Evolutionary conservation across 2,888 invertebrate genomes (phyloP).

Genomic region (Caenorhabditis panamensis): DNA sequence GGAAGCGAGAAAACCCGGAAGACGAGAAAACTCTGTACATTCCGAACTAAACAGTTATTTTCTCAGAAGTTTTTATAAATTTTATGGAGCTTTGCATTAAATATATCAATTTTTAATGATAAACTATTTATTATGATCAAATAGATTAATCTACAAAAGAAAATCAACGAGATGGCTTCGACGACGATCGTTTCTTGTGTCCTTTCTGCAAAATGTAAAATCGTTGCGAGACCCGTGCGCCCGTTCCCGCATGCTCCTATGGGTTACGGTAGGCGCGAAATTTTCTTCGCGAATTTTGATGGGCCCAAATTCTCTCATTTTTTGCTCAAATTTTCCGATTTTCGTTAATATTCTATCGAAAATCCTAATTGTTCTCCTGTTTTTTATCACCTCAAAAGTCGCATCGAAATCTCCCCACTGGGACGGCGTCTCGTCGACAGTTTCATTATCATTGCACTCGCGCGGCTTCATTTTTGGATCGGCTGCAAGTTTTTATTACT

Average conservation of each 20-base stretch:
- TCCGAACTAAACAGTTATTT: too few relatives aligned
- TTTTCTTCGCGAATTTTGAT: not conserved
- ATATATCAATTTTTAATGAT: too few relatives aligned
- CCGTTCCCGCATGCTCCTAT: not conserved
- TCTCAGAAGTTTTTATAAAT: not conserved
- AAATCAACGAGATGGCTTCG: not conserved
- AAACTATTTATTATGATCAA: too few relatives aligned
- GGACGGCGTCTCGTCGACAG: slow-evolving; percentile 35
- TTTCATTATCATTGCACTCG: slow-evolving; percentile 38
- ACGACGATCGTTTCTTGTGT: slow-evolving; percentile 10
- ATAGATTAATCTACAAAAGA: too few relatives aligned
- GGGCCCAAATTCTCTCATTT: not conserved
- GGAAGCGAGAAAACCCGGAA: slow-evolving; percentile 19
- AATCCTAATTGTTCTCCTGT: too few relatives aligned
- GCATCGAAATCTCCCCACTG: slow-evolving; percentile 38
- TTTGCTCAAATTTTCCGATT: not conserved
- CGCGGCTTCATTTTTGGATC: slow-evolving; percentile 38
- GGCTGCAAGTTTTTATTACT: slow-evolving; percentile 18
- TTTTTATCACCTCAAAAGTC: not conserved
- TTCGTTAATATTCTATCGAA: too few relatives aligned
- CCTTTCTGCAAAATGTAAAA: slow-evolving; percentile 3
- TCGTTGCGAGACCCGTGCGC: slow-evolving; percentile 21
- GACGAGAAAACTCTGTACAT: slow-evolving; percentile 29
- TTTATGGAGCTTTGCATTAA: not conserved
- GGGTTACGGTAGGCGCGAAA: slow-evolving; percentile 18